Conservation (phyloP, 1,140 invertebrate genomes). For the Lepidotrigona ventralis region DNA sequence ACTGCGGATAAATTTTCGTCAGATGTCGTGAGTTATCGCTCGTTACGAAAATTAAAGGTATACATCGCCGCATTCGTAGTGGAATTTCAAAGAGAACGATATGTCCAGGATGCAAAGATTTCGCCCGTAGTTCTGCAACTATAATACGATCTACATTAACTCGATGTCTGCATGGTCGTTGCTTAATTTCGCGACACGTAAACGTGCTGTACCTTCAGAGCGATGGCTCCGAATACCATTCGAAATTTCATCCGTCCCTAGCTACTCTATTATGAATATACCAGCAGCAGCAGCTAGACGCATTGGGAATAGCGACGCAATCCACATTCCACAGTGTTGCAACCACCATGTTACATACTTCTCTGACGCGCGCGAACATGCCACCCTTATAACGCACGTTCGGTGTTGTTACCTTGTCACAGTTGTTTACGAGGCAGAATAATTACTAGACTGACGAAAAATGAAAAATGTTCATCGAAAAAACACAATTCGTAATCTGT, state of each 20-base stretch:
- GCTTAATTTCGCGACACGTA: slow-evolving; percentile 34
- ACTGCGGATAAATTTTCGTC: background rate
- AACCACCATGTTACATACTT: slow-evolving; percentile 5
- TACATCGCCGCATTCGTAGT: background rate
- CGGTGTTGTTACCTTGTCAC: slow-evolving; percentile 48
- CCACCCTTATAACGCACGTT: slow-evolving; percentile 30
- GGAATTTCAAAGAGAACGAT: slow-evolving; percentile 2
- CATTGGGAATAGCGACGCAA: slow-evolving; percentile 42
- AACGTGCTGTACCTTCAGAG: slow-evolving; percentile 30
- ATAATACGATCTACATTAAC: slow-evolving; percentile 38
- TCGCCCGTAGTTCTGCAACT: slow-evolving; percentile 26
- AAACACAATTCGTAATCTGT: background rate
- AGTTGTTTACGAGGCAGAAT: slow-evolving; percentile 13
- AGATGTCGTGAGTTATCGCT: background rate
- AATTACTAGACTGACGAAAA: background rate
- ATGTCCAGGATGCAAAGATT: background rate
- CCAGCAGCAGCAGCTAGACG: slow-evolving; percentile 23
- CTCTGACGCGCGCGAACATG: background rate
- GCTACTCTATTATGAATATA: slow-evolving; percentile 55
- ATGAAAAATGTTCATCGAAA: background rate
- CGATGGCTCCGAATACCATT: slow-evolving; percentile 51
- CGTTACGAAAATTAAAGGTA: background rate
- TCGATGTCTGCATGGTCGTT: slow-evolving; percentile 20
- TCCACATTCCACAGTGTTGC: slow-evolving; percentile 50
- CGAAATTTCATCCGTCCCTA: slow-evolving; percentile 45